A percentile compares a stretch with the other conserved stretches of the same genome.
phyloP scores from a whole-genome alignment of 2,797 vertebrate genomes.

The Enteromius argenteus region DNA sequence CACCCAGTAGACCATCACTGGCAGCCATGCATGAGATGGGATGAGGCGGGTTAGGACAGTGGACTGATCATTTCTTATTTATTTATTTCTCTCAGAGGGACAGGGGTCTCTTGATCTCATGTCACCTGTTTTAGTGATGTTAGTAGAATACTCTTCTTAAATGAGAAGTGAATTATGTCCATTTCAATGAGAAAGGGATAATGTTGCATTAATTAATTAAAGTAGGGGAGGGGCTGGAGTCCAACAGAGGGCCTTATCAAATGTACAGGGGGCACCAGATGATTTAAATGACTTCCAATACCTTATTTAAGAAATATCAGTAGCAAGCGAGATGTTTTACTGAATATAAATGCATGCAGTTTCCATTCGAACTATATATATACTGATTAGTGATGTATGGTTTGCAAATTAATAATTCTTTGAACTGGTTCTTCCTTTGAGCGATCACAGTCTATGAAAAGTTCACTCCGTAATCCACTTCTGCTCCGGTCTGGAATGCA shows the following conservation, averaged over 20 bases:
- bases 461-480: not conserved
- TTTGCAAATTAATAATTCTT: not conserved
- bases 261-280: not conserved
- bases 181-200: not conserved
- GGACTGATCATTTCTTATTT: conserved; percentile 84
- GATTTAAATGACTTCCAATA: not conserved
- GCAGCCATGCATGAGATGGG: conserved; percentile 88
- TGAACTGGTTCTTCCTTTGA: not conserved
- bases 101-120: conserved; percentile 61
- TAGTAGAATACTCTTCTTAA: conserved; percentile 9
- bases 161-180: not conserved
- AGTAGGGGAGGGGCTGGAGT: not conserved
- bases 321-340: not conserved
- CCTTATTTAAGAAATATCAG: not conserved
- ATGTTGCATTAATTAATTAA: not conserved
- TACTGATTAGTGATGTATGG: not conserved
- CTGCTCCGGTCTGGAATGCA: not conserved
- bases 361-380: not conserved
- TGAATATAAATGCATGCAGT: not conserved
- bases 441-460: not conserved
- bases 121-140: conserved; percentile 73
- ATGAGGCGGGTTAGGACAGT: conserved; percentile 80
- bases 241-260: conserved; percentile 8
- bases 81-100: conserved; percentile 77
- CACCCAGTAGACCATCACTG: conserved; percentile 84